phyloP scores from a whole-genome alignment of 2,113 vertebrate genomes.

The Macheiramphus alcinus region DNA sequence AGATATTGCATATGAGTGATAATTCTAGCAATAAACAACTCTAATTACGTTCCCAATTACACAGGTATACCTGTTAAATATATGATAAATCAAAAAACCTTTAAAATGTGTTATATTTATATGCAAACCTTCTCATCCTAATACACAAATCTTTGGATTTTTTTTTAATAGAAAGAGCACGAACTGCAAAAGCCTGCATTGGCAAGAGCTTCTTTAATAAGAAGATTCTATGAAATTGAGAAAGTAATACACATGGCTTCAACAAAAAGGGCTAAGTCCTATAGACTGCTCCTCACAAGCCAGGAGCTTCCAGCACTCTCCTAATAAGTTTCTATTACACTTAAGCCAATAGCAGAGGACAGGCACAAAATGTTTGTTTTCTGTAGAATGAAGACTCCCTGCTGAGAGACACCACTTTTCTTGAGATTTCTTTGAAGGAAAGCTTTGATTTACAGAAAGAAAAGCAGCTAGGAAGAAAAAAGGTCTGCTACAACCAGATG shows the following conservation, averaged over 20 bases:
- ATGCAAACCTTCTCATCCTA: not conserved
- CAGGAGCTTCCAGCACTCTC: not conserved
- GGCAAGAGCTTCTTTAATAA: not conserved
- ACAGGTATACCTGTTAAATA: not conserved
- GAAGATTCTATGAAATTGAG: not conserved
- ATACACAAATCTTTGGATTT: not conserved
- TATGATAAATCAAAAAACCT: not conserved
- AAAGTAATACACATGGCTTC: not conserved
- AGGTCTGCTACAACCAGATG: not conserved
- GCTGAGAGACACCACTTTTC: slow-evolving; percentile 8
- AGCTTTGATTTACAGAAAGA: slow-evolving; percentile 16
- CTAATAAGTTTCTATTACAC: not conserved
- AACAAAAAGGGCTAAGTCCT: not conserved
- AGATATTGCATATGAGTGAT: not conserved
- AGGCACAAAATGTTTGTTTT: slow-evolving; percentile 33
- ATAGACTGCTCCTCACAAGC: not conserved
- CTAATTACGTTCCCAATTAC: not conserved
- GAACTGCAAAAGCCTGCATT: not conserved
- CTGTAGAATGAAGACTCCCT: slow-evolving; percentile 13
- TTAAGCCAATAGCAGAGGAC: not conserved
- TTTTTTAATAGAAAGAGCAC: not conserved
- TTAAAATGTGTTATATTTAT: not conserved
- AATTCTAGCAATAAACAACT: not conserved
- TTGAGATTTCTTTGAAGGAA: slow-evolving; percentile 5
- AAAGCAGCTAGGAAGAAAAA: not conserved